Conservation (phyloP, 1,140 invertebrate species). For the Megalopta genalis region DNA sequence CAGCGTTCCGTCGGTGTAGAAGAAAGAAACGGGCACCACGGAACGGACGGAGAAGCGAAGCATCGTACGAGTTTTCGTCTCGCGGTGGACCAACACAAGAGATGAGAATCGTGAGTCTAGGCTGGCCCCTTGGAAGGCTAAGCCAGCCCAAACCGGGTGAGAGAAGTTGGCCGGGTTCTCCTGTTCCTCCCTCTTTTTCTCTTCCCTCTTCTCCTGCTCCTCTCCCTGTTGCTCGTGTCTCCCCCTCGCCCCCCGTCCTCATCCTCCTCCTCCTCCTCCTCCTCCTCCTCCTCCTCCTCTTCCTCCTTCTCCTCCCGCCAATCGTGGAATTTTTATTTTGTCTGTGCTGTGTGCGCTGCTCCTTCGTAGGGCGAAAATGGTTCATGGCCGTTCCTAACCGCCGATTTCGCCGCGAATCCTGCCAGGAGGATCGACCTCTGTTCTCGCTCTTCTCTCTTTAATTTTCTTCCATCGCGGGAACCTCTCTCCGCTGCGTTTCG, state of each 20-base stretch:
- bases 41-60: conserved; percentile 13
- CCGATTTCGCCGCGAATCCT: conserved; percentile 64
- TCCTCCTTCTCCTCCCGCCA: conserved; percentile 17
- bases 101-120: conserved; percentile 65
- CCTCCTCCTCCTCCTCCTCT: conserved; percentile 21
- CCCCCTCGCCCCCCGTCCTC: conserved; percentile 21
- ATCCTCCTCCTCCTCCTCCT: conserved; percentile 15
- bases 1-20: conserved; percentile 14
- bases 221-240: conserved; percentile 23
- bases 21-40: conserved; percentile 2
- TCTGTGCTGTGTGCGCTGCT: conserved; percentile 68
- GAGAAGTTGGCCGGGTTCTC: conserved; percentile 61
- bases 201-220: conserved; percentile 31
- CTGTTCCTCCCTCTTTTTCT: conserved; percentile 31
- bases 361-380: conserved; percentile 71
- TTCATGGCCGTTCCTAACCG: conserved; percentile 70
- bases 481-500: neutral
- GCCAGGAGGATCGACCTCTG: conserved; percentile 56
- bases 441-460: neutral
- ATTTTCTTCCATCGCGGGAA: neutral
- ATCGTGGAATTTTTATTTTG: conserved; percentile 72
- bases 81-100: conserved; percentile 55
- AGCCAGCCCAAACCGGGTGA: conserved; percentile 60
- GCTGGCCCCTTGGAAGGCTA: conserved; percentile 50
- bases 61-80: conserved; percentile 61